A percentile compares a stretch with the other conserved stretches of the same genome.
These are phyloP conservation scores for Taxidea taxus DNA, from an alignment of 2,113 vertebrate species.

Conservation along the genomic window DNA sequence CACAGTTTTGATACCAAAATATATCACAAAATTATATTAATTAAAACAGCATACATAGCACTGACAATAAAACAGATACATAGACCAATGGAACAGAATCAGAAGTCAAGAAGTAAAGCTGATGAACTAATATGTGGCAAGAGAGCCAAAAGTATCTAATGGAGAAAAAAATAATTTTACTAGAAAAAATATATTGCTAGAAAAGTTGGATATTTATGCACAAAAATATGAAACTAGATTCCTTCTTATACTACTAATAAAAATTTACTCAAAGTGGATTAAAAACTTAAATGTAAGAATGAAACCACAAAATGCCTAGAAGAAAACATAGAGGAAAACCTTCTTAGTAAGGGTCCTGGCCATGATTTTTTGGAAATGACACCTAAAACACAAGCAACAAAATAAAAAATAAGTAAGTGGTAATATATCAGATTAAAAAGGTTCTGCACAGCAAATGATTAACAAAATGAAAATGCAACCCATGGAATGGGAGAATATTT, in stretches of 20 bases:
- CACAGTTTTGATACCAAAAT: neutral
- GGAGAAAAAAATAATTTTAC: neutral
- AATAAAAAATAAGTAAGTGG: neutral
- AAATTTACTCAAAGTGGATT: neutral
- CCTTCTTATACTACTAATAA: neutral
- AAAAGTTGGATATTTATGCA: neutral
- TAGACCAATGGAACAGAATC: neutral
- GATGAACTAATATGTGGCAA: neutral
- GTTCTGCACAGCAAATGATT: neutral
- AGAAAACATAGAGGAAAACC: neutral
- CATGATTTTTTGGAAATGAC: neutral
- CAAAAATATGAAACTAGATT: neutral
- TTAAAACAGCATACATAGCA: no score
- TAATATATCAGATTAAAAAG: neutral
- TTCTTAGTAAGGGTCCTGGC: neutral
- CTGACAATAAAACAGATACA: neutral
- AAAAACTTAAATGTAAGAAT: neutral
- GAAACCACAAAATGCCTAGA: neutral
- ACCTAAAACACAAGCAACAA: neutral
- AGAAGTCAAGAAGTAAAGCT: neutral
- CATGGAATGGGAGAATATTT: neutral
- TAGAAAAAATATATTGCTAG: neutral
- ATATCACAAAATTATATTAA: neutral
- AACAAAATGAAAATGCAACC: neutral
- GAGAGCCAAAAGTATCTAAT: neutral